These are phyloP conservation scores for Geophilus truncorum DNA, from an alignment of 2,888 invertebrate genomes.

Conservation along the genomic window DNA sequence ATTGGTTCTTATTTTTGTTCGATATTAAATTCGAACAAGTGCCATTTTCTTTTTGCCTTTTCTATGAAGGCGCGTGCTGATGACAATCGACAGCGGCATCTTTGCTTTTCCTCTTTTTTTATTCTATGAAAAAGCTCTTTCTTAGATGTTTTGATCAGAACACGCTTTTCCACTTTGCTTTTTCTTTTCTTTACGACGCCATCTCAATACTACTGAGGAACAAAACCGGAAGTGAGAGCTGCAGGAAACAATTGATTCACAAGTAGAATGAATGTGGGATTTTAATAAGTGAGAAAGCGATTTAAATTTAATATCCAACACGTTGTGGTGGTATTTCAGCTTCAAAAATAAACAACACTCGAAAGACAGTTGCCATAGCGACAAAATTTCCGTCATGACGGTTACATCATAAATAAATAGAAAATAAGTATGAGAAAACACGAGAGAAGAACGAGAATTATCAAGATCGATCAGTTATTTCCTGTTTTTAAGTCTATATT, in stretches of 20 bases:
- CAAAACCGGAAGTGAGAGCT: background rate
- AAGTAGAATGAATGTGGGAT: background rate
- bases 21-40: background rate
- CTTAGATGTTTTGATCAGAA: background rate
- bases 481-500: background rate
- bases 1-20: background rate
- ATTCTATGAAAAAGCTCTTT: background rate
- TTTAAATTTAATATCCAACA: too few relatives aligned
- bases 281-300: too few relatives aligned
- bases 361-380: too few relatives aligned
- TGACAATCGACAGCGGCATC: conserved; percentile 1
- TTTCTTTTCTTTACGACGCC: background rate
- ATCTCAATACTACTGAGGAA: background rate
- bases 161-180: background rate
- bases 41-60: background rate
- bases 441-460: too few relatives aligned
- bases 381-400: too few relatives aligned
- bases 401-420: too few relatives aligned
- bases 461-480: too few relatives aligned
- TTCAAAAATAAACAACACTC: too few relatives aligned
- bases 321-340: too few relatives aligned
- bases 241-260: background rate
- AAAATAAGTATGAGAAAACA: too few relatives aligned
- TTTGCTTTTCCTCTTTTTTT: too few relatives aligned
- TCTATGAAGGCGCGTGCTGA: background rate